Percentiles rank a stretch among this genome's conserved stretches.
These are phyloP conservation scores for Calameuta filiformis DNA, from an alignment of 2,888 invertebrate genomes.

Conservation along the genomic window DNA sequence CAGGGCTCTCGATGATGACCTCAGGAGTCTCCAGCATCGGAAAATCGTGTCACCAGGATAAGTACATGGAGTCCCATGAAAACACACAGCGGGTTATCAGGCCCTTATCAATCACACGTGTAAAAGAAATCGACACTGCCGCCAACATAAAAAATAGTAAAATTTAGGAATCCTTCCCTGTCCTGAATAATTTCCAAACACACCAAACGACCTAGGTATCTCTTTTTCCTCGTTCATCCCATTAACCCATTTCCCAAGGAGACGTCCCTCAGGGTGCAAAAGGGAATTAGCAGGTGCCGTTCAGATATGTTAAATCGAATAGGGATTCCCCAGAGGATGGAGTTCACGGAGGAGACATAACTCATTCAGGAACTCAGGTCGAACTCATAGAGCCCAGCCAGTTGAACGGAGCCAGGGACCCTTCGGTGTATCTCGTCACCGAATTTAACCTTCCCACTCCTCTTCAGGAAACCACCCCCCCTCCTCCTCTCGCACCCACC, in stretches of 20 bases:
- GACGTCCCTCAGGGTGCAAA: conserved; percentile 17
- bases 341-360: conserved; percentile 42
- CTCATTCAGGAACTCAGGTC: conserved; percentile 33
- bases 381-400: conserved; percentile 27
- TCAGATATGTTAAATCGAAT: conserved; percentile 42
- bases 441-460: conserved; percentile 7
- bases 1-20: too few relatives aligned
- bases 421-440: conserved; percentile 5
- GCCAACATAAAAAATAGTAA: background rate
- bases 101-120: too few relatives aligned
- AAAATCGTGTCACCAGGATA: too few relatives aligned
- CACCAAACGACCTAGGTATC: background rate
- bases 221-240: background rate
- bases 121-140: background rate
- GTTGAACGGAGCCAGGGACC: conserved; percentile 16
- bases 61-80: too few relatives aligned
- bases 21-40: too few relatives aligned
- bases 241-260: background rate
- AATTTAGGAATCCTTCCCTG: too few relatives aligned
- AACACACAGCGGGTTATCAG: background rate
- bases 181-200: background rate
- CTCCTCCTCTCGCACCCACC: too few relatives aligned
- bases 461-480: background rate
- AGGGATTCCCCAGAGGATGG: conserved; percentile 38
- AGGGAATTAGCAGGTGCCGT: conserved; percentile 27